Conservation (phyloP, 2,797 vertebrate species). For the Chelidonichthys spinosus region DNA sequence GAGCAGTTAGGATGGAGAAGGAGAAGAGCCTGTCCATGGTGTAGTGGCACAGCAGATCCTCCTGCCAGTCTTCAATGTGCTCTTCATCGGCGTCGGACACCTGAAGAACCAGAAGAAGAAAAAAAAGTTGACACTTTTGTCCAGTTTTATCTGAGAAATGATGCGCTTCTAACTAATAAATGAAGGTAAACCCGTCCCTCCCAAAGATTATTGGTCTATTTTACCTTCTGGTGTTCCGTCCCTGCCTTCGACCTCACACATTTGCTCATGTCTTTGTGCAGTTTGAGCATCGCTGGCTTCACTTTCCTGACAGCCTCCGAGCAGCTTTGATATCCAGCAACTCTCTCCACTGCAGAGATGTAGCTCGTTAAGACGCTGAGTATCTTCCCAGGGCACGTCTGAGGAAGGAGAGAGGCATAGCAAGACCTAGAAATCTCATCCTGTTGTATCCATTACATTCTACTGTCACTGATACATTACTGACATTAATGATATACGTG, state of each 20-base stretch:
- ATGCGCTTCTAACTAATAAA: neutral
- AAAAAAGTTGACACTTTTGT: neutral
- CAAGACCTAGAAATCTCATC: neutral
- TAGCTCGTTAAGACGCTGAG: slow-evolving; percentile 69
- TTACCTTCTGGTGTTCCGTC: slow-evolving; percentile 12
- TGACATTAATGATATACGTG: neutral
- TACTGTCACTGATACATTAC: neutral
- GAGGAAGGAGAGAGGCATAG: slow-evolving; percentile 4
- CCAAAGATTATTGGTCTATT: neutral
- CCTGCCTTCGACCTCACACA: slow-evolving; percentile 25
- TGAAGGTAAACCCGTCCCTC: neutral
- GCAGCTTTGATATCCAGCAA: slow-evolving; percentile 54
- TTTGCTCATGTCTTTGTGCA: slow-evolving; percentile 49
- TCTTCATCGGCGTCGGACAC: accelerated
- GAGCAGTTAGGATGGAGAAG: slow-evolving; percentile 83
- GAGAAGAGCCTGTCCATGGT: slow-evolving; percentile 81
- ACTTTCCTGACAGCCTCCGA: slow-evolving; percentile 20
- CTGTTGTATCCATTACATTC: neutral
- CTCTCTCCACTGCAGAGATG: slow-evolving; percentile 35
- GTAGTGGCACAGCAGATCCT: slow-evolving; percentile 62
- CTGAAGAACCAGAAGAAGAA: slow-evolving; percentile 26
- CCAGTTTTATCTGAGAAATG: neutral
- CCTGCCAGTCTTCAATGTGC: accelerated
- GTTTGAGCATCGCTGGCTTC: slow-evolving; percentile 34
- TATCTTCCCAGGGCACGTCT: slow-evolving; percentile 80